Percentiles rank a stretch among this genome's conserved stretches.
phyloP scores from a whole-genome alignment of 2,797 vertebrate species.

The Melanotaenia maccullochi region DNA sequence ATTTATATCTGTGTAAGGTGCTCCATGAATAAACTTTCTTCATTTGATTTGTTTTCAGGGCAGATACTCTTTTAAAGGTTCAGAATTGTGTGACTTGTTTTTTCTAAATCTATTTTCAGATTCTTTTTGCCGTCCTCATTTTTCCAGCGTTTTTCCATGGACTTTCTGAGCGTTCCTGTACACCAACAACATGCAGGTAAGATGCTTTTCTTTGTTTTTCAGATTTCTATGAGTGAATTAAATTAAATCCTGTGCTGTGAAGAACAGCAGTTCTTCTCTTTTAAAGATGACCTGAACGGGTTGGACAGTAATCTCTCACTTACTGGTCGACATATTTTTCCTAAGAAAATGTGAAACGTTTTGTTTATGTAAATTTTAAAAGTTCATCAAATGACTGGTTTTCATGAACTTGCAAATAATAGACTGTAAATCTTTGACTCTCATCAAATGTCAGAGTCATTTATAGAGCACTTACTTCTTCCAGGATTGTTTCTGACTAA shows the following conservation, averaged over 20 bases:
- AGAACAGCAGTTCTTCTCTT: not conserved
- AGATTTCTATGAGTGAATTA: no score
- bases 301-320: no score
- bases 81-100: not conserved
- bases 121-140: not conserved
- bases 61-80: not conserved
- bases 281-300: not conserved
- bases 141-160: not conserved
- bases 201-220: not conserved
- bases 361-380: no score
- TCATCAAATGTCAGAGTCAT: slow-evolving; percentile 14
- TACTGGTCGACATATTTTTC: not conserved
- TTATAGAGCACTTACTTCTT: slow-evolving; percentile 6
- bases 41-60: no score
- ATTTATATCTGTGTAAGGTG: not conserved
- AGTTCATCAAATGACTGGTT: not conserved
- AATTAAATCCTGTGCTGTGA: no score
- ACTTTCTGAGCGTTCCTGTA: not conserved
- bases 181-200: not conserved
- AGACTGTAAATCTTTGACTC: not conserved
- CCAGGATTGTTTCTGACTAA: not conserved
- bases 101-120: not conserved
- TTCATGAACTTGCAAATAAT: not conserved
- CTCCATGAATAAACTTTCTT: not conserved
- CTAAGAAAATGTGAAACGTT: no score